Conservation (phyloP, 2,888 invertebrate genomes). For the Sesamia inferens region DNA sequence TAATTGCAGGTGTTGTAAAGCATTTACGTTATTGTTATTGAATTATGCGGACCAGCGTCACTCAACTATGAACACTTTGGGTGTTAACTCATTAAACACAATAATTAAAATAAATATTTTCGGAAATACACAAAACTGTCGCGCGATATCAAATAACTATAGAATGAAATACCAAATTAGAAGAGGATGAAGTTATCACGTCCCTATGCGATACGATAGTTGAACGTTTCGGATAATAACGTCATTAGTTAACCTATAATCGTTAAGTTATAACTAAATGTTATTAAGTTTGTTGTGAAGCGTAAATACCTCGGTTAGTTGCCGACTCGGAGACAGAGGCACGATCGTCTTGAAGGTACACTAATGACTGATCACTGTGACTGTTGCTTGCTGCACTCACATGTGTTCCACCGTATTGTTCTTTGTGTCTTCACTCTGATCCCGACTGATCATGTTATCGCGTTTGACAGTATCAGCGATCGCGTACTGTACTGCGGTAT, state of each 20-base stretch:
- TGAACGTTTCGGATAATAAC: conserved; percentile 52
- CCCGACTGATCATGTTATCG: conserved; percentile 52
- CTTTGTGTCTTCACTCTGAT: conserved; percentile 70
- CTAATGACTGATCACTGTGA: conserved; percentile 73
- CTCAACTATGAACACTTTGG: conserved; percentile 19
- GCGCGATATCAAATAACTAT: conserved; percentile 34
- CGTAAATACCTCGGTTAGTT: conserved; percentile 74
- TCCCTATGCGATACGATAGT: conserved; percentile 57
- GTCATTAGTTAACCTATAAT: conserved; percentile 64
- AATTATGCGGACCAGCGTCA: conserved; percentile 11
- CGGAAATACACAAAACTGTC: conserved; percentile 34
- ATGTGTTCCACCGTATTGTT: conserved; percentile 72
- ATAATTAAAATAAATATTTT: conserved; percentile 28
- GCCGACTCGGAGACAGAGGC: conserved; percentile 57
- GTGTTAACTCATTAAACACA: conserved; percentile 23
- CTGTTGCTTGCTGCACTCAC: conserved; percentile 58
- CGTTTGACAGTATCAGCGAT: conserved; percentile 37
- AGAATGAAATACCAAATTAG: conserved; percentile 49
- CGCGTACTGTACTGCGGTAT: conserved; percentile 33
- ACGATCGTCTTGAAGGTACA: conserved; percentile 72
- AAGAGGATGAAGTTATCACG: conserved; percentile 61
- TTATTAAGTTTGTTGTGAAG: conserved; percentile 59
- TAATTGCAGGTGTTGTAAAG: conserved; percentile 20
- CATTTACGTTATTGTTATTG: conserved; percentile 31
- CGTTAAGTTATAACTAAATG: conserved; percentile 76